Base-by-base conservation (phyloP, 2,113 vertebrate species). In the Peromyscus leucopus region DNA sequence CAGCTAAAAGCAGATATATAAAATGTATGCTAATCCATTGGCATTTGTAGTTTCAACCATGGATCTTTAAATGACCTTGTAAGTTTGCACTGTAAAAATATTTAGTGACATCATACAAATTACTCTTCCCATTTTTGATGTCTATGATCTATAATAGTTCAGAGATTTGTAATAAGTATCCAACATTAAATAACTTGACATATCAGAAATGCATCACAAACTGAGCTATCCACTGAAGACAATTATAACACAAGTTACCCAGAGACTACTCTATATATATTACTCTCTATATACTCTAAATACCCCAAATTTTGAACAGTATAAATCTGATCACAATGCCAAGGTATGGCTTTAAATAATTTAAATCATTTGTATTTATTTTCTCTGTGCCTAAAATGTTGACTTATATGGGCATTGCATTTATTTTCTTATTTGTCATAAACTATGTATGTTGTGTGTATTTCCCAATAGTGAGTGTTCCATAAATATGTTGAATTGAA, bases 131-230 rank as follows among this genome's bases (percentile, higher is more conserved):
- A 75, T 63, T 90, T 65, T 86, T 33, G 17, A 59, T 82, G 3
- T 92, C 21, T 51, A 21, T 33, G 65, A 71, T n/a, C 21, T 21
- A 87, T 55, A 89, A 51, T n/a, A 61, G 74, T 83, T 92, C 78
- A 83, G 8, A 72, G 28, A 65, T 57, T 90, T 89, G 95, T 71
- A 65, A 3, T 55, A 3, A 76, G 11, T 63, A 82, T 31, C 31
- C 57, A 80, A 84, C 17, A 75, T 95, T 19, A 83, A 94, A 71
- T 76, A 93, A 90, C 94, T 87, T 97, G 36, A 82, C 59, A 51
- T 91, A 17, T 72, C 61, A 92, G 24, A 51, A 79, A 84, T 39
- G 6, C 5, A 55, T 17, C 22, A 31, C 48, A 65, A 95, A 74
- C 90, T 90, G 65, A 85, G 8, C 26, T 89, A 92, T 89, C 46